phyloP scores from a whole-genome alignment of 2,113 vertebrate genomes.

The Chaetodon auriga region DNA sequence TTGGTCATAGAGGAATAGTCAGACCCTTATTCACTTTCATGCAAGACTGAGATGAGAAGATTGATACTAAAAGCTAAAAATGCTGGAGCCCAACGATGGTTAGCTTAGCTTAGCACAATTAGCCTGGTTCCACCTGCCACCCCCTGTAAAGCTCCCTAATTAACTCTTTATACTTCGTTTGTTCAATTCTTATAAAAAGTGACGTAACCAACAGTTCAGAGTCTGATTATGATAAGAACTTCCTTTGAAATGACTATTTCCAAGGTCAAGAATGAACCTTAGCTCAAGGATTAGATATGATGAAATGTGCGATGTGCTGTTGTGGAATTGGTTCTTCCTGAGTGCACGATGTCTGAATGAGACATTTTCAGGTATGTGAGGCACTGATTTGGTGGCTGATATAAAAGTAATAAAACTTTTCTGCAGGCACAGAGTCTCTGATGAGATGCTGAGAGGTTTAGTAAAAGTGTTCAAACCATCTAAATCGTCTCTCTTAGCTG shows the following conservation, averaged over 20 bases:
- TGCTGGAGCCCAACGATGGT: not conserved
- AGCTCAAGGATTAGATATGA: not conserved
- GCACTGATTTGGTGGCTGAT: conserved; percentile 12
- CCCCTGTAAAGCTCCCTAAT: not conserved
- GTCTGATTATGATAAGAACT: not conserved
- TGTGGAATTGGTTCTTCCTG: conserved; percentile 1
- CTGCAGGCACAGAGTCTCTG: not conserved
- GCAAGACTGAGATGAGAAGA: not conserved
- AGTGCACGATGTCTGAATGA: not conserved
- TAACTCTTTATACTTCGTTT: not conserved
- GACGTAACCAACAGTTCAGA: too few species aligned
- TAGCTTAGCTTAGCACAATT: not conserved
- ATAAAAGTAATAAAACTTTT: not conserved
- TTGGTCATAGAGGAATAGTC: too few species aligned
- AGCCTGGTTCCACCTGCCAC: not conserved
- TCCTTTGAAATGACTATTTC: not conserved
- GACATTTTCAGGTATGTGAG: conserved; percentile 12
- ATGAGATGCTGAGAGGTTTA: conserved; percentile 15
- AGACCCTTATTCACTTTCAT: not conserved
- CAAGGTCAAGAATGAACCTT: conserved; percentile 12
- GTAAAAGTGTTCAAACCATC: conserved; percentile 11
- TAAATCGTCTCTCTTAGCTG: not conserved
- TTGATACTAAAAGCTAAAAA: not conserved
- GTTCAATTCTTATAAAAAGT: not conserved
- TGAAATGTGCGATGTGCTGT: not conserved